Evolutionary conservation across 2,113 vertebrate species (phyloP), one percentile per base, ranked within the genome.

Genomic region (Corynorhinus townsendii): DNA sequence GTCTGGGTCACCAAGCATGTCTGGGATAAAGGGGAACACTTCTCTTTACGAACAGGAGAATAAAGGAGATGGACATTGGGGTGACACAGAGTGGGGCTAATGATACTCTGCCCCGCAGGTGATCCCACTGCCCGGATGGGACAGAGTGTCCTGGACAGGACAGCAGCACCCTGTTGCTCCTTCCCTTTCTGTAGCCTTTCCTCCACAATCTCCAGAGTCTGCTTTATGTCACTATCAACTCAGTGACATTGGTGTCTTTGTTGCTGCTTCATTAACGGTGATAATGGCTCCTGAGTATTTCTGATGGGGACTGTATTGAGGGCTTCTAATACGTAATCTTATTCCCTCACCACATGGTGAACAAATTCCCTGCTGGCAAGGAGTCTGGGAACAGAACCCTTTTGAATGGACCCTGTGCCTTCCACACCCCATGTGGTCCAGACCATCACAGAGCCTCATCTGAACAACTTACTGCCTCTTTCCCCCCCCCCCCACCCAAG

Each of bases 31-130:
- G 43, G 11, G 11, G 26, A 45, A 7, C 22, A 43, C 28, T 24
- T 30, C 5, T 38, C 33, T 64, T 64, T n/a, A 75, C 76, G 69
- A 43, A 72, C 19, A 47, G 79, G 14, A 12, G 9, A 5, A 22
- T 14, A 14, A 45, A 59, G 43, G 52, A 10, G 40, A 15, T 26
- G 28, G 45, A 2, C 0, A 0, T 5, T 2, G 2, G 7, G 5
- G 20, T 64, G 30, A n/a, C 69, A 38, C 17, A 12, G 12, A 0
- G 14, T 56, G 20, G 26, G 20, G 15, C 26, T 12, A 0, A 8
- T 3, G n/a, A 2, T 33, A 17, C 12, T 24, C 71, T 1, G 20
- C 2, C 14, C 59, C 1, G 0, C 59, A 14, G 7, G 19, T 16
- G 24, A 14, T 54, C 82, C 45, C 43, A 11, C 35, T 30, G 47